Evolutionary conservation across 2,888 invertebrate genomes (phyloP).

Genomic region (Leucophenga montana): DNA sequence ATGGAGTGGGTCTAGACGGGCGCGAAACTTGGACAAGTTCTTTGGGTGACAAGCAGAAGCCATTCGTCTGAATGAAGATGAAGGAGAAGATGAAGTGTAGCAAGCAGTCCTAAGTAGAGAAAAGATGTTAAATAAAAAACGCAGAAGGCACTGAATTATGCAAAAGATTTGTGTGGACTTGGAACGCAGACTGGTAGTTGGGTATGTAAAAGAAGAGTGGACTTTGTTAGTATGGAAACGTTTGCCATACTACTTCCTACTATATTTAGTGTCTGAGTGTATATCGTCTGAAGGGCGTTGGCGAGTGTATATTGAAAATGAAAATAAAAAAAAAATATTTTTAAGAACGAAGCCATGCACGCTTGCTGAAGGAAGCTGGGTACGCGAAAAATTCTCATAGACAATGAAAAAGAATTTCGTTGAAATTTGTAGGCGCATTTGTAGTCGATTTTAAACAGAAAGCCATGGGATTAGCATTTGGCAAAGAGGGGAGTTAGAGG

Average conservation of each 20-base stretch:
- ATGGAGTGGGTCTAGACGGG: slow-evolving; percentile 43
- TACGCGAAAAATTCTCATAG: neutral
- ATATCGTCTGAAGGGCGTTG: slow-evolving; percentile 21
- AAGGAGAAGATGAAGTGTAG: slow-evolving; percentile 32
- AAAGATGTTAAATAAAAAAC: neutral
- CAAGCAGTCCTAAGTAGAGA: slow-evolving; percentile 41
- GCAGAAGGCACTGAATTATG: slow-evolving; percentile 64
- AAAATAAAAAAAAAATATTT: too few relatives aligned
- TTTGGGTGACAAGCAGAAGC: slow-evolving; percentile 57
- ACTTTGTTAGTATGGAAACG: too few relatives aligned
- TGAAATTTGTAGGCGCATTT: slow-evolving; percentile 34
- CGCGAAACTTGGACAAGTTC: slow-evolving; percentile 43
- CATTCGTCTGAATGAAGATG: slow-evolving; percentile 31
- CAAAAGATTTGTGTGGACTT: slow-evolving; percentile 63
- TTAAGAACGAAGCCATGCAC: neutral
- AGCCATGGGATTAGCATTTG: slow-evolving; percentile 41
- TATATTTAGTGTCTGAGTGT: neutral
- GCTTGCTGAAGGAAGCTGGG: neutral
- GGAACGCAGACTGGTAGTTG: neutral
- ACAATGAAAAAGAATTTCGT: slow-evolving; percentile 22
- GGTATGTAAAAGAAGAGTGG: neutral
- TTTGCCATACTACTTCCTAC: too few relatives aligned
- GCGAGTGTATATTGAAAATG: slow-evolving; percentile 18
- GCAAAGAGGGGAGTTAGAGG: too few relatives aligned
- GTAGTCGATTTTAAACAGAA: slow-evolving; percentile 43